Percentiles rank a stretch among this genome's conserved stretches.
Conservation (phyloP, 1,140 invertebrate species). For the Pseudomyrmex dendroicus region DNA sequence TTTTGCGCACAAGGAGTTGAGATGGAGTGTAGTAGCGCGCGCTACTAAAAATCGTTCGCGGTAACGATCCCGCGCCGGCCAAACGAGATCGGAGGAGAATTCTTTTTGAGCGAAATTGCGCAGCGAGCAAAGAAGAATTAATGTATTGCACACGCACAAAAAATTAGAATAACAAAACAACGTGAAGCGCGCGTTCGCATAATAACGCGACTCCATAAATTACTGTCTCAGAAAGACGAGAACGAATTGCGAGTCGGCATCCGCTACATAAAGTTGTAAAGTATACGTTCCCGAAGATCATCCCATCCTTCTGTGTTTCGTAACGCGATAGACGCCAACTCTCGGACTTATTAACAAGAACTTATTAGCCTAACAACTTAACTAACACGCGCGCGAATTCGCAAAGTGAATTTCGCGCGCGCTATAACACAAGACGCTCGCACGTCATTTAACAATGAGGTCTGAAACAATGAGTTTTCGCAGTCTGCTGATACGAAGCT, state of each 20-base stretch:
- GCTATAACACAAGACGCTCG: not conserved
- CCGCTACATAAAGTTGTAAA: no score
- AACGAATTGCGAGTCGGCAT: no score
- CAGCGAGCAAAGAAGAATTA: not conserved
- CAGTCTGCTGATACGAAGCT: not conserved
- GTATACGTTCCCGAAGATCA: no score
- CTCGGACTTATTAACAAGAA: no score
- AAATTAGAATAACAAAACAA: not conserved
- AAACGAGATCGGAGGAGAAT: not conserved
- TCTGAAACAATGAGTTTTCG: not conserved
- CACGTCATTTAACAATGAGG: conserved; percentile 26
- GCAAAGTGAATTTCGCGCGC: conserved; percentile 16
- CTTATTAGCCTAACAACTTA: conserved; percentile 50
- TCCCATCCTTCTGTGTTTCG: no score
- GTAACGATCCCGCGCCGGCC: not conserved
- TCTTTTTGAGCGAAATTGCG: not conserved
- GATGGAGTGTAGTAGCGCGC: not conserved
- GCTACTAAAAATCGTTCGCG: no score
- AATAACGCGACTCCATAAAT: no score
- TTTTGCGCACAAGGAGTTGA: not conserved
- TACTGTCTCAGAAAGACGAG: no score
- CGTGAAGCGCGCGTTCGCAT: no score
- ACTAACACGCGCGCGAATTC: conserved; percentile 39
- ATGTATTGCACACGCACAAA: not conserved
- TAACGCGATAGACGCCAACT: no score